Conservation (phyloP, 2,888 invertebrate species). For the Torymus aiolomorphi region DNA sequence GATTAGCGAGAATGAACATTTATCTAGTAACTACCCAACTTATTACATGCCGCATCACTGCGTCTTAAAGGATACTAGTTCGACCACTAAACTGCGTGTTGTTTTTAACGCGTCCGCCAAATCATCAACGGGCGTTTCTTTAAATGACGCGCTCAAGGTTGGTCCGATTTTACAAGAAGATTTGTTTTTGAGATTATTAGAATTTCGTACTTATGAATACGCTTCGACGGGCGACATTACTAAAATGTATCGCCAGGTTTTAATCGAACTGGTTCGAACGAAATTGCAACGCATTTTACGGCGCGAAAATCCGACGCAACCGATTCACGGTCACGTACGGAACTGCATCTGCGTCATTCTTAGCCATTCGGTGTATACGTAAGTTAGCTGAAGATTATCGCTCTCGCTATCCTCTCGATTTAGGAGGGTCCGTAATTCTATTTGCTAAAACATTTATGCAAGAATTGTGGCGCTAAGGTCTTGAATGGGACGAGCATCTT, state of each 20-base stretch:
- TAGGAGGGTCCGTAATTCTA: too few relatives aligned
- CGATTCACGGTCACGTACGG: conserved; percentile 50
- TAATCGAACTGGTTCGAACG: neutral
- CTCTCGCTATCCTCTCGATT: neutral
- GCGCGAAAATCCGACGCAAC: too few relatives aligned
- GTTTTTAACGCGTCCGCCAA: neutral
- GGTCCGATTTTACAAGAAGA: neutral
- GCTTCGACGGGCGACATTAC: neutral
- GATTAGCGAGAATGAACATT: neutral
- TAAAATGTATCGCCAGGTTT: neutral
- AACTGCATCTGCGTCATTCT: conserved; percentile 39
- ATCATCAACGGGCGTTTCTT: neutral
- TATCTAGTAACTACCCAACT: too few relatives aligned
- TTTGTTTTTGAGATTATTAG: neutral
- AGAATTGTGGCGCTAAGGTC: neutral
- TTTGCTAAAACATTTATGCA: neutral
- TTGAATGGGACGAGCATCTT: neutral
- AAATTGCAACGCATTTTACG: neutral
- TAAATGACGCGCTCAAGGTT: neutral
- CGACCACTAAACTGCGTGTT: too few relatives aligned
- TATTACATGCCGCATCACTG: neutral
- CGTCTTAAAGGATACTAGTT: neutral
- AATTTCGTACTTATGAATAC: neutral
- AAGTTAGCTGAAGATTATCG: neutral
- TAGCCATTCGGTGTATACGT: neutral